Conservation (phyloP, 1,140 invertebrate species). For the Meloidogyne floridensis region DNA sequence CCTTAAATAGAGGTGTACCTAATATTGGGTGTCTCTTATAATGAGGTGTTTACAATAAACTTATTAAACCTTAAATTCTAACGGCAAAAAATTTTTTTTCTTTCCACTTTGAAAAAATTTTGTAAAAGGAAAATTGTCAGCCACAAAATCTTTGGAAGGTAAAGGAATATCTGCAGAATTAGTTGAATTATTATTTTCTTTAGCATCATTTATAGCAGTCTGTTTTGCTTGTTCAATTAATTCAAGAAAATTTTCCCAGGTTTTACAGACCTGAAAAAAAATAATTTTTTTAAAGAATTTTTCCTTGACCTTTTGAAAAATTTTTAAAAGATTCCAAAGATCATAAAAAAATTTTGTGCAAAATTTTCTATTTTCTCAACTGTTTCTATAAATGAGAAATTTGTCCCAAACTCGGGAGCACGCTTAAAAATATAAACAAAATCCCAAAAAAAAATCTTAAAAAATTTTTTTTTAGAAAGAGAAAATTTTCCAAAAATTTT, state of each 20-base stretch:
- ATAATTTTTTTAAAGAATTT: background rate
- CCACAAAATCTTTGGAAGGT: background rate
- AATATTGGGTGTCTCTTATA: no score
- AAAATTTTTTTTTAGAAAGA: no score
- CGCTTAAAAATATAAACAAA: no score
- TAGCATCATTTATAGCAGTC: slow-evolving; percentile 14
- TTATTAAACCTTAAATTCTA: slow-evolving; percentile 23
- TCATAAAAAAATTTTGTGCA: no score
- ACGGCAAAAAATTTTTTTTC: slow-evolving; percentile 11
- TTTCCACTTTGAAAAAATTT: slow-evolving; percentile 84
- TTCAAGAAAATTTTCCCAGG: slow-evolving; percentile 85
- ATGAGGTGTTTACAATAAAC: background rate
- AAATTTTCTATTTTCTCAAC: no score
- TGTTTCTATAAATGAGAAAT: no score
- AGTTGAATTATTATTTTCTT: background rate
- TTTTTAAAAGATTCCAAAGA: no score
- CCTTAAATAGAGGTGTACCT: no score
- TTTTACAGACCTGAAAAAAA: slow-evolving; percentile 68
- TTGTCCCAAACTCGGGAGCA: no score
- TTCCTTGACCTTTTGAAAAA: no score
- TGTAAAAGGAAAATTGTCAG: slow-evolving; percentile 80
- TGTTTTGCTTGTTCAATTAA: slow-evolving; percentile 67
- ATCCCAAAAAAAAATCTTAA: no score
- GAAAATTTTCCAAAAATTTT: no score
- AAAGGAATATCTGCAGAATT: background rate